phyloP scores from a whole-genome alignment of 2,888 invertebrate species.

The Drosophila parthenogenetica region DNA sequence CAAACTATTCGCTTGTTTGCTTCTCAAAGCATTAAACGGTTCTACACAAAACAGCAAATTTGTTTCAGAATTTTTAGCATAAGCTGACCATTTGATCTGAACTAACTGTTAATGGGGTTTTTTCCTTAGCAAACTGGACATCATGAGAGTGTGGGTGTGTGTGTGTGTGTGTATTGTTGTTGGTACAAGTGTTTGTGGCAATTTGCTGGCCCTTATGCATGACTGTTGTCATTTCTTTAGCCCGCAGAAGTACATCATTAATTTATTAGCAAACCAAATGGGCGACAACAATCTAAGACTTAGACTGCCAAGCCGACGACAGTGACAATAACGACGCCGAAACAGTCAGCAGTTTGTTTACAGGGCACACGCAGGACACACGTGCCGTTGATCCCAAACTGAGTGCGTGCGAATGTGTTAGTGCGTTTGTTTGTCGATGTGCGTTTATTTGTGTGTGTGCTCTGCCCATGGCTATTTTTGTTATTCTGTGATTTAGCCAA shows the following conservation, averaged over 20 bases:
- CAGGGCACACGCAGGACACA: constrained; percentile 46
- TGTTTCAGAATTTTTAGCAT: constrained; percentile 25
- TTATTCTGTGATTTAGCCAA: constrained; percentile 7
- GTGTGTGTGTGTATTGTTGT: constrained; percentile 17
- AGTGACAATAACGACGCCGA: constrained; percentile 4
- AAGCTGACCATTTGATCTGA: constrained; percentile 23
- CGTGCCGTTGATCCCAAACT: constrained; percentile 34
- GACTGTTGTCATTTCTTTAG: constrained; percentile 21
- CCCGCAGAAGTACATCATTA: constrained; percentile 75
- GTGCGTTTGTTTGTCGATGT: background rate
- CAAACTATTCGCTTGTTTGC: background rate
- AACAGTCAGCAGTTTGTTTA: constrained; percentile 48
- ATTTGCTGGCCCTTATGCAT: constrained; percentile 46
- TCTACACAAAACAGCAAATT: constrained; percentile 31
- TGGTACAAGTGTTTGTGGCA: constrained; percentile 69
- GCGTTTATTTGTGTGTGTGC: constrained; percentile 14
- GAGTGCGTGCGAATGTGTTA: background rate
- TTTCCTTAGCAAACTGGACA: background rate
- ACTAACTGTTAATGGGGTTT: constrained; percentile 41
- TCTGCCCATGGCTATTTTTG: constrained; percentile 26
- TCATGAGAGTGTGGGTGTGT: constrained; percentile 5
- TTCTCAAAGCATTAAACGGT: constrained; percentile 6
- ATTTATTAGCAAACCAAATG: constrained; percentile 80
- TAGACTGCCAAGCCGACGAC: constrained; percentile 9
- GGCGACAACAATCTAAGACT: constrained; percentile 57